Evolutionary conservation across 2,888 invertebrate genomes (phyloP), one percentile per base, ranked within the genome.

Genomic region (Lasioglossum morio): DNA sequence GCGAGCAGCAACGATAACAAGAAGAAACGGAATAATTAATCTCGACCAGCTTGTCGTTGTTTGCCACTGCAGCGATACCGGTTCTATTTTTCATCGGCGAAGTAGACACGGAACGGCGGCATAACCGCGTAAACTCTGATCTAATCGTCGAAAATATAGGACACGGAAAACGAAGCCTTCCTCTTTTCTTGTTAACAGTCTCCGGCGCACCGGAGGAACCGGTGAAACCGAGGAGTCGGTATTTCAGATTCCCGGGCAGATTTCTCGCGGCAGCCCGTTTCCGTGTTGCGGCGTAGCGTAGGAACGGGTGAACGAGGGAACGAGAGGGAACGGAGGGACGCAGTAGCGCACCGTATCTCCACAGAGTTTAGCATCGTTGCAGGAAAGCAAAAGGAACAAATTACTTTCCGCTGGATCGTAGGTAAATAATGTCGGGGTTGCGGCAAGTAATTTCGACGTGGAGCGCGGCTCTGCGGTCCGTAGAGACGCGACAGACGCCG

Each of bases 361-460:
- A n/a, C 23, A 30, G 34, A 53, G 43, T 40, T 37, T 27, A 16
- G 72, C 40, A 43, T 43, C 72, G 72, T 43, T 43, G 43, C 53
- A 30, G 77, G 7, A 53, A 81, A 34, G 70, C 27, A 57, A 23
- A 37, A 30, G 16, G 48, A 27, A n/a, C 30, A 81, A 78, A 81
- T 78, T 78, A 72, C 60, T 81, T 81, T 72, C 27, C 70, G 30
- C 5, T 30, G 60, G 12, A 16, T 63, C 27, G 57, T 72, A 27
- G 37, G 81, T 78, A 81, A 72, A 81, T 43, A n/a, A 60, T 30
- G 77, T 16, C 23, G 5, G 43, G 57, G 57, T 34, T 53, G 40
- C 72, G 79, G 43, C 40, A 60, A 79, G 79, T 60, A 72, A 72
- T 79, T 79, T 60, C 46, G 66, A 48, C 57, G 30, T 37, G 30